Evolutionary conservation across 2,113 vertebrate genomes (phyloP).

Genomic region (Myotis davidii): DNA sequence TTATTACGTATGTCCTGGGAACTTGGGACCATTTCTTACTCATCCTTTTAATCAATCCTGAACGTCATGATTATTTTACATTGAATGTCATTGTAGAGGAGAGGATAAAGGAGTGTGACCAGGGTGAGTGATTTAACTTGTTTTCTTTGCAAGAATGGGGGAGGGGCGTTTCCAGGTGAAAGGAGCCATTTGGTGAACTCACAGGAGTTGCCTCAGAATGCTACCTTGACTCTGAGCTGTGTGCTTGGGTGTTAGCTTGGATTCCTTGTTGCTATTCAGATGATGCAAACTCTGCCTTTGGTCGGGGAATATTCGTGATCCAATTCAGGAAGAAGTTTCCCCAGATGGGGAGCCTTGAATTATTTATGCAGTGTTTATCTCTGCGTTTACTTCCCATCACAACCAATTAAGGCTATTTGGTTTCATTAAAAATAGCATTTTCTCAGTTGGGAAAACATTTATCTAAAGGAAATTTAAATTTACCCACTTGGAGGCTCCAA

Average conservation of each 20-base stretch:
- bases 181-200: background rate
- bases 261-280: constrained; percentile 67
- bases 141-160: background rate
- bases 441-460: constrained; percentile 85
- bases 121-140: background rate
- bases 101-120: constrained; percentile 3
- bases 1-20: constrained; percentile 64
- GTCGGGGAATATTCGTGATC: constrained; percentile 68
- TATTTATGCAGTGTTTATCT: constrained; percentile 88
- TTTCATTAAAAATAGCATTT: constrained; percentile 87
- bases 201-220: background rate
- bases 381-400: constrained; percentile 87
- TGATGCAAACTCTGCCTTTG: constrained; percentile 71
- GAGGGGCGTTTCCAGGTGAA: no score
- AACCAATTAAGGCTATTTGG: constrained; percentile 88
- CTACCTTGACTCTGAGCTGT: background rate
- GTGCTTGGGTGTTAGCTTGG: background rate
- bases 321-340: constrained; percentile 83
- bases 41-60: constrained; percentile 67
- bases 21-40: constrained; percentile 64
- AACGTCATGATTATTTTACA: constrained; percentile 62
- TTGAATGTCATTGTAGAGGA: constrained; percentile 40
- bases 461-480: constrained; percentile 81
- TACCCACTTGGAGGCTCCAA: constrained; percentile 77
- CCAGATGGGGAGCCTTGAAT: constrained; percentile 86